Percentiles rank a stretch among this genome's conserved stretches.
phyloP scores from a whole-genome alignment of 2,888 invertebrate genomes.

The Tipula lateralis region DNA sequence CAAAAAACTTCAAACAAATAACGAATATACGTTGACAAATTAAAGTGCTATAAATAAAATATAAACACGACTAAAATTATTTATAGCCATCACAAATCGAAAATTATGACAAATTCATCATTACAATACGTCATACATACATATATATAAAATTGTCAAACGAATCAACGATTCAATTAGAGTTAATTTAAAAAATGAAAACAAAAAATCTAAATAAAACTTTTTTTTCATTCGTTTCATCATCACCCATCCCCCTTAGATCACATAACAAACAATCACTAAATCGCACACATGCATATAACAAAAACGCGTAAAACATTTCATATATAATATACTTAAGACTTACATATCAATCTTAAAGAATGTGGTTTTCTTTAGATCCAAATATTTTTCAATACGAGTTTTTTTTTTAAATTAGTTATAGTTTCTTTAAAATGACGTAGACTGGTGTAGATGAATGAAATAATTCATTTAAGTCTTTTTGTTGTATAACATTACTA shows the following conservation, averaged over 20 bases:
- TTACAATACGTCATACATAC: not conserved
- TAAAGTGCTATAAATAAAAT: not conserved
- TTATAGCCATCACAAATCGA: not conserved
- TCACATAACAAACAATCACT: not conserved
- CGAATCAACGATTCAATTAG: conserved; percentile 6
- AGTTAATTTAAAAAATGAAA: not conserved
- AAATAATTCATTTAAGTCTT: not conserved
- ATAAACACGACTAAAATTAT: not conserved
- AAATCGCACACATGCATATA: not conserved
- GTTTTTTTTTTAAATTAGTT: not conserved
- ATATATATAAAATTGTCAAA: not conserved
- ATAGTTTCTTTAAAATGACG: not conserved
- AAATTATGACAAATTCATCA: not conserved
- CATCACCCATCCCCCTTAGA: not conserved
- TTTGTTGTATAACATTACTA: not conserved
- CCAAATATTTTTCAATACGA: not conserved
- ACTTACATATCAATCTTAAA: not conserved
- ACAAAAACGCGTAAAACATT: not conserved
- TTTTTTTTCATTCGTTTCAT: not conserved
- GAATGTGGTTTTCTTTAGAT: not conserved
- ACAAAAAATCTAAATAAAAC: not conserved
- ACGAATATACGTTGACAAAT: too few species aligned
- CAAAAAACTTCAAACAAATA: too few species aligned
- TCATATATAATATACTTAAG: not conserved
- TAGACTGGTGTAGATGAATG: not conserved